phyloP scores from a whole-genome alignment of 2,888 invertebrate species.

The Lasioglossum pauxillum region DNA sequence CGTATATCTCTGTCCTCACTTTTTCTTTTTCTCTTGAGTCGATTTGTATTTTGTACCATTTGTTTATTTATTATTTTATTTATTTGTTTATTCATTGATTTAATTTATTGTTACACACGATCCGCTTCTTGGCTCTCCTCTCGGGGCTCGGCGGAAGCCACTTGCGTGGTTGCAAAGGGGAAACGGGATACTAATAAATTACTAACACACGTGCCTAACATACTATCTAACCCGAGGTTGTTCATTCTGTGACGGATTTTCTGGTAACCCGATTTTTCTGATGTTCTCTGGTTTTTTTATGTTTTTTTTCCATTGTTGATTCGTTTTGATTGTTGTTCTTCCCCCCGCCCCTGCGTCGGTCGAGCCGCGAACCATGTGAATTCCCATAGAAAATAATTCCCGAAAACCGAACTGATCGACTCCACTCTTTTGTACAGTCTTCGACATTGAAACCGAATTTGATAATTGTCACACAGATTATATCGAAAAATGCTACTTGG shows the following conservation, averaged over 20 bases:
- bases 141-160: slow-evolving; percentile 85
- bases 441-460: background rate
- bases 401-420: background rate
- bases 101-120: slow-evolving; percentile 66
- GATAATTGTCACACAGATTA: background rate
- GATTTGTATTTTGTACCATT: slow-evolving; percentile 42
- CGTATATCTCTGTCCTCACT: slow-evolving; percentile 51
- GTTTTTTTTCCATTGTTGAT: background rate
- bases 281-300: background rate
- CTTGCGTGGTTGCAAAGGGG: slow-evolving; percentile 82
- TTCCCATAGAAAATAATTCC: background rate
- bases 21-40: slow-evolving; percentile 50
- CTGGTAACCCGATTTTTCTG: slow-evolving; percentile 19
- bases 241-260: slow-evolving; percentile 47
- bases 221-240: slow-evolving; percentile 58
- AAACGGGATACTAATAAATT: slow-evolving; percentile 77
- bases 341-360: background rate
- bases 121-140: slow-evolving; percentile 84
- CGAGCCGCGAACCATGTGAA: slow-evolving; percentile 25
- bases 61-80: slow-evolving; percentile 49
- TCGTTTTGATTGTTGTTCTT: slow-evolving; percentile 3
- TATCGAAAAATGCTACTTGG: background rate
- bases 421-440: background rate
- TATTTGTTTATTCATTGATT: slow-evolving; percentile 46
- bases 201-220: slow-evolving; percentile 80